A percentile compares a stretch with the other conserved stretches of the same genome.
Conservation (phyloP, 2,113 vertebrate genomes). For the Furnarius figulus region DNA sequence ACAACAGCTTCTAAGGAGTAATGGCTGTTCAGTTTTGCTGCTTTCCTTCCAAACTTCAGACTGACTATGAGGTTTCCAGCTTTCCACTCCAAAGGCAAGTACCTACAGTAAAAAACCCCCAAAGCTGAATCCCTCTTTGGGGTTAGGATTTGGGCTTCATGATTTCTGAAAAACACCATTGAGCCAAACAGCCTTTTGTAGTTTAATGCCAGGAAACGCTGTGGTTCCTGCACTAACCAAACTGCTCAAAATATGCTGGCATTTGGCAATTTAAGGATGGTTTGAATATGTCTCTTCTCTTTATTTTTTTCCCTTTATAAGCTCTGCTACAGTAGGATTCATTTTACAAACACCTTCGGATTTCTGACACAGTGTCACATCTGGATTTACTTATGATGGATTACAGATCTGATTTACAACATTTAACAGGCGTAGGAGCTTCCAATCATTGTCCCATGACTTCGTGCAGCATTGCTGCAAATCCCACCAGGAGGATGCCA, state of each 20-base stretch:
- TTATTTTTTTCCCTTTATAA: not conserved
- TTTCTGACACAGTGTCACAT: conserved; percentile 19
- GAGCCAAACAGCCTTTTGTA: not conserved
- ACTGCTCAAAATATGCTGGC: not conserved
- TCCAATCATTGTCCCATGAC: not conserved
- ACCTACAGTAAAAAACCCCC: not conserved
- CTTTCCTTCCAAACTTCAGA: not conserved
- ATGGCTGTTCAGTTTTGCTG: not conserved
- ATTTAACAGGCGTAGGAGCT: not conserved
- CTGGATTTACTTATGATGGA: conserved; percentile 28
- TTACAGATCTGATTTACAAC: not conserved
- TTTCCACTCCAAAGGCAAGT: not conserved
- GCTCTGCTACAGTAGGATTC: not conserved
- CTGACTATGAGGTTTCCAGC: not conserved
- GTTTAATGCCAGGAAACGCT: not conserved
- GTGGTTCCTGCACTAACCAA: not conserved
- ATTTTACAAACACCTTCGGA: conserved; percentile 27
- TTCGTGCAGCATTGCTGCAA: not conserved
- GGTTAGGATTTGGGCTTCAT: not conserved
- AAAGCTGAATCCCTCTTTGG: not conserved
- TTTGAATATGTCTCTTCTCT: not conserved
- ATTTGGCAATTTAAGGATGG: not conserved
- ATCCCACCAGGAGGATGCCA: not conserved
- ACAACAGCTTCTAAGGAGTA: not conserved
- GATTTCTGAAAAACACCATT: not conserved